A percentile compares a stretch with the other conserved stretches of the same genome.
These are phyloP conservation scores for Pristiophorus japonicus DNA, from an alignment of 2,113 vertebrate genomes.

Conservation along the genomic window DNA sequence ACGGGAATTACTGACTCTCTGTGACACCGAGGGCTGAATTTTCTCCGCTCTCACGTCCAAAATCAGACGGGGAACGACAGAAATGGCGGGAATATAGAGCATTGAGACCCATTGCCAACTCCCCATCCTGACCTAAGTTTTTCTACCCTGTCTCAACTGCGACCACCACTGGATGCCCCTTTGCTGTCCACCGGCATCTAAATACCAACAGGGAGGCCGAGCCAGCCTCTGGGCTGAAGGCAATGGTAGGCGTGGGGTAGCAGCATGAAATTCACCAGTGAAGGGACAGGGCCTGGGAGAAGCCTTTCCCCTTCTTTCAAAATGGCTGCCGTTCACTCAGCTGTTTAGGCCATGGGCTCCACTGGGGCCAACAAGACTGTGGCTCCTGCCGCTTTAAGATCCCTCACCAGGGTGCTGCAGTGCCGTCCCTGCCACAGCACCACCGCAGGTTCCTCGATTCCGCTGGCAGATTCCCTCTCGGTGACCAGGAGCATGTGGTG, in stretches of 20 bases:
- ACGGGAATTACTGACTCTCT: neutral
- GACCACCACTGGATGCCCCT: neutral
- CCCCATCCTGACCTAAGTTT: neutral
- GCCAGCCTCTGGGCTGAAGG: neutral
- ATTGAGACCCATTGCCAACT: neutral
- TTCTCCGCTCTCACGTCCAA: neutral
- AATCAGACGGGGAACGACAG: neutral
- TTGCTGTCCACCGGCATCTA: neutral
- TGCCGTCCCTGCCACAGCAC: too few species aligned
- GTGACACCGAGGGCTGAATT: neutral
- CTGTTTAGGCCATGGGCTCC: neutral
- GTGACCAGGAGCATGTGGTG: neutral
- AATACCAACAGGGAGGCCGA: neutral
- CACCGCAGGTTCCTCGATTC: too few species aligned
- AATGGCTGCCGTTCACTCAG: neutral
- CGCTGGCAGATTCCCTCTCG: neutral
- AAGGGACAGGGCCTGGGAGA: neutral
- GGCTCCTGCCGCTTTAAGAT: neutral
- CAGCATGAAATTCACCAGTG: neutral
- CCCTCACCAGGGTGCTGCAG: neutral
- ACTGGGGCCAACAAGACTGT: neutral
- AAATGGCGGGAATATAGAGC: neutral
- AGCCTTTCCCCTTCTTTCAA: neutral
- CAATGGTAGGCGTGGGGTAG: neutral
- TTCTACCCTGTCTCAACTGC: neutral